Conservation (phyloP, 1,140 invertebrate genomes). For the Ceratoteleas bidentatus region DNA sequence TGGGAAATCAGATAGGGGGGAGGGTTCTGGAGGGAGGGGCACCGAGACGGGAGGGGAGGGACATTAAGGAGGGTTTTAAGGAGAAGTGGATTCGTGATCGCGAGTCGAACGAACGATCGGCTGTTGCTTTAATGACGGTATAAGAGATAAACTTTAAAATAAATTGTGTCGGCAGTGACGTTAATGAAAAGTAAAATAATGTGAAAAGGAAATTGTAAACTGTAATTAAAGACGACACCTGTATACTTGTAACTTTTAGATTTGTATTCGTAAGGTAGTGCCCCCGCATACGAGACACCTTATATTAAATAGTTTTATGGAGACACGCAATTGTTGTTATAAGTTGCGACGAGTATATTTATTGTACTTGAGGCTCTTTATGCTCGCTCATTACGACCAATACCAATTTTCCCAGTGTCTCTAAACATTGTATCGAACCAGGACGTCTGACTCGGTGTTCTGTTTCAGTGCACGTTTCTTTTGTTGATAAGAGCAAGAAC, state of each 20-base stretch:
- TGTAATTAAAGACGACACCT: constrained; percentile 77
- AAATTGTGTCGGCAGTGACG: constrained; percentile 76
- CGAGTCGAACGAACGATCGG: constrained; percentile 52
- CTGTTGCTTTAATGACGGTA: constrained; percentile 39
- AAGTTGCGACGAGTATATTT: constrained; percentile 64
- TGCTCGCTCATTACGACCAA: constrained; percentile 75
- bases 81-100: constrained; percentile 47
- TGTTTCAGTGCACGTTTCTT: neutral
- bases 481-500: neutral
- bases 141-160: constrained; percentile 73
- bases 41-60: no score
- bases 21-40: no score
- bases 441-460: constrained; percentile 57
- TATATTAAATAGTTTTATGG: constrained; percentile 71
- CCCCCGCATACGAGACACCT: constrained; percentile 71
- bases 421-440: constrained; percentile 65
- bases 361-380: constrained; percentile 72
- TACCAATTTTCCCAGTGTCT: constrained; percentile 60
- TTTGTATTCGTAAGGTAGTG: constrained; percentile 81
- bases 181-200: constrained; percentile 68
- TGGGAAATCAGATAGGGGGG: no score
- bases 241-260: constrained; percentile 81
- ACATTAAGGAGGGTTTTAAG: neutral
- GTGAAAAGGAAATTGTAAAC: constrained; percentile 74
- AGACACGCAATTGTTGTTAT: constrained; percentile 66